Base-by-base conservation (phyloP, 2,113 vertebrate genomes). In the Bambusicola thoracicus region DNA sequence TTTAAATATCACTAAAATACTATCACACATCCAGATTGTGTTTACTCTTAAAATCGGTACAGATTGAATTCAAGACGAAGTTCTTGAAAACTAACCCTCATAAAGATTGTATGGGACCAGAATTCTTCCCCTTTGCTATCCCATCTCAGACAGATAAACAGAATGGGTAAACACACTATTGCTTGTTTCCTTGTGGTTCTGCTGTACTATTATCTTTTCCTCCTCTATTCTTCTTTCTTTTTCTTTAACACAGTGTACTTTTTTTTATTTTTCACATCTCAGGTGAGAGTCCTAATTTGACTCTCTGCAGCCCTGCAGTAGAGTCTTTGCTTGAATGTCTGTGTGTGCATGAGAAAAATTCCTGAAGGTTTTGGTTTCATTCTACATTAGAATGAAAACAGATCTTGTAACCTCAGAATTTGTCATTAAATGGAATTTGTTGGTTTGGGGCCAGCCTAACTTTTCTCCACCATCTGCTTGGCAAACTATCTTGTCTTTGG, bases 381-480 rank as follows among this genome's bases (percentile, higher is more conserved):
- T 78, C 41, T 72, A 4, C 19, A 16, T 17, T 68, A 29, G 66
- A 68, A 70, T 53, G 22, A 91, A 93, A 96, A 68, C 21, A 85
- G 38, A 62, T 89, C 38, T 73, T 62, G 36, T 92, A 89, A 87
- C 58, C 29, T 80, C 59, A 76, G 49, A 49, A 82, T 63, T 13
- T 89, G 38, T 74, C 34, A 77, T 82, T 62, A 87, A 89, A 85
- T 63, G 76, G 6, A 80, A 77, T 85, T 73, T 77, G 13, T 13
- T 7, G 27, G 2, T 0, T 16, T 94, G 82, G 89, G 72, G 40
- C 46, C 55, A 91, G 41, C 29, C 27, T 79, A 65, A 43, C 25
- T 83, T 85, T 91, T 85, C 56, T 79, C 61, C 74, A 40, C 85
- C 92, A 94, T 92, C 95, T 97, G 63, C 86, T 96, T 94, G 62